A percentile compares a stretch with the other conserved stretches of the same genome.
These are phyloP conservation scores for Azemiops feae DNA, from an alignment of 2,113 vertebrate species.

Conservation along the genomic window DNA sequence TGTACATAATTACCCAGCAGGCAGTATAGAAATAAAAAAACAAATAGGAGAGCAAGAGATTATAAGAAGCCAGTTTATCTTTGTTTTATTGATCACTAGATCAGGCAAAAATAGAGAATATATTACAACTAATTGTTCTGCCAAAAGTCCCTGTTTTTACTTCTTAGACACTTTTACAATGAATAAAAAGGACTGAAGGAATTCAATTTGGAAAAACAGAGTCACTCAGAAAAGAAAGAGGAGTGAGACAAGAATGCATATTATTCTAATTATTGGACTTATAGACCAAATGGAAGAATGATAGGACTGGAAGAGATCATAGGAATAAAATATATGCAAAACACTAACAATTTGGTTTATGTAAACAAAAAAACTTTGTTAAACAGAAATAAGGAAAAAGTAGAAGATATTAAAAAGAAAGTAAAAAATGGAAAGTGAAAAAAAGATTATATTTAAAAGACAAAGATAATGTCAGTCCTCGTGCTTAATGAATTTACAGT, in stretches of 20 bases:
- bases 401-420: not conserved
- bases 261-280: not conserved
- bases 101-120: not conserved
- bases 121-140: not conserved
- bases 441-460: not conserved
- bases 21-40: not conserved
- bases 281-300: not conserved
- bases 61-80: not conserved
- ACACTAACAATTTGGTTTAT: not conserved
- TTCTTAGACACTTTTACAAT: not conserved
- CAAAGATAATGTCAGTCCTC: not conserved
- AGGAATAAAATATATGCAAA: not conserved
- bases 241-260: not conserved
- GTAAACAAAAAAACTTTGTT: not conserved
- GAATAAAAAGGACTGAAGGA: not conserved
- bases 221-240: not conserved
- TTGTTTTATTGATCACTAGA: not conserved
- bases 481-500: not conserved
- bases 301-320: not conserved
- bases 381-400: not conserved
- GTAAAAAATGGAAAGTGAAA: not conserved
- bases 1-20: not conserved
- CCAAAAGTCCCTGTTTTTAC: not conserved
- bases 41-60: not conserved
- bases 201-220: not conserved